Conservation (phyloP, 2,888 invertebrate species). For the Pherbina coryleti region DNA sequence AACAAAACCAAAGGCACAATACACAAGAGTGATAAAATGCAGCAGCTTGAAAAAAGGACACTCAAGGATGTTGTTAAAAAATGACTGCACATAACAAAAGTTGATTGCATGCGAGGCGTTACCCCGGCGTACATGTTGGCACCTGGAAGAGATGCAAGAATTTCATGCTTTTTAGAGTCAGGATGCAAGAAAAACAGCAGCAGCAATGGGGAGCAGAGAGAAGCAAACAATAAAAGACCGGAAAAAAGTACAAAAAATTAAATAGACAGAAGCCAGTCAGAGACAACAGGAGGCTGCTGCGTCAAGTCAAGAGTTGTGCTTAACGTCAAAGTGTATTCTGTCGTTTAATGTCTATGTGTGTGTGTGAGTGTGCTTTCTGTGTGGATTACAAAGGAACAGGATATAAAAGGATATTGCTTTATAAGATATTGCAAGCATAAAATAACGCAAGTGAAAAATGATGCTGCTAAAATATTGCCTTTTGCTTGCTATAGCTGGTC, state of each 20-base stretch:
- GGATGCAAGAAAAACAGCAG: background rate
- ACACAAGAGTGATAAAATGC: constrained; percentile 12
- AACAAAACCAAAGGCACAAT: background rate
- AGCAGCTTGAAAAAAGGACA: constrained; percentile 26
- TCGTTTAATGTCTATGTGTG: background rate
- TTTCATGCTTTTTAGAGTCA: constrained; percentile 5
- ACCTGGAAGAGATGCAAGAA: constrained; percentile 13
- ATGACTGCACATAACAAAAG: constrained; percentile 40
- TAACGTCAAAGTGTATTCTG: background rate
- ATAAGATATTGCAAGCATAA: constrained; percentile 4
- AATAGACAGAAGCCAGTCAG: background rate
- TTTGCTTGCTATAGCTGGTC: background rate
- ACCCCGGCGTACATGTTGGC: background rate
- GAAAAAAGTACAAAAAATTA: constrained; percentile 16
- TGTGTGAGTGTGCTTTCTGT: background rate
- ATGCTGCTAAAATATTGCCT: constrained; percentile 24
- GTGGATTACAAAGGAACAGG: background rate
- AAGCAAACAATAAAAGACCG: constrained; percentile 19
- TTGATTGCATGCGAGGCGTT: constrained; percentile 38
- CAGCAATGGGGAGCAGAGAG: background rate
- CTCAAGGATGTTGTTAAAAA: constrained; percentile 35
- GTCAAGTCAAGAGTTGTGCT: background rate
- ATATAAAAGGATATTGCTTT: background rate
- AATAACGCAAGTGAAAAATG: background rate
- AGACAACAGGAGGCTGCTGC: background rate